Evolutionary conservation across 2,113 vertebrate genomes (phyloP).

Genomic region (Gasterosteus nipponicus): DNA sequence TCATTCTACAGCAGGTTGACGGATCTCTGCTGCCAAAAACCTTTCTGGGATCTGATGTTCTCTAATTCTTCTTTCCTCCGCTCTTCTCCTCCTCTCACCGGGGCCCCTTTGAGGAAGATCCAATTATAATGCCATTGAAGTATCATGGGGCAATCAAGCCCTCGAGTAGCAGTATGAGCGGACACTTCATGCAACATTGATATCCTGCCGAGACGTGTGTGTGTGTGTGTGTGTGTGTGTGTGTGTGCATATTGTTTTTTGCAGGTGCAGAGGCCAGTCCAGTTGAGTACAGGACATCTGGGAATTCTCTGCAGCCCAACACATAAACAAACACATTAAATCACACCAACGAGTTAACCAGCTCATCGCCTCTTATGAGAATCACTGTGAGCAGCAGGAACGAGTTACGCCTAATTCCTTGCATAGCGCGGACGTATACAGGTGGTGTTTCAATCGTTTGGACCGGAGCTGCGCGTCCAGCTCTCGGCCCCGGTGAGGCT

Average conservation of each 20-base stretch:
- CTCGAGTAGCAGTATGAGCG: conserved; percentile 10
- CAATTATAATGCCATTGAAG: conserved; percentile 55
- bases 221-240: background rate
- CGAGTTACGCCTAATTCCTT: background rate
- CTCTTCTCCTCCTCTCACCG: conserved; percentile 9
- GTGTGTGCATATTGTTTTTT: background rate
- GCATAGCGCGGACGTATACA: background rate
- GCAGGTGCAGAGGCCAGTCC: conserved; percentile 1
- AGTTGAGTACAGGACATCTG: background rate
- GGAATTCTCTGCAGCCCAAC: background rate
- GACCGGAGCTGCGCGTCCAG: conserved; percentile 29
- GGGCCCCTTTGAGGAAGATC: conserved; percentile 32
- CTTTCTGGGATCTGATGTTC: background rate
- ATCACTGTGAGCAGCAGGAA: background rate
- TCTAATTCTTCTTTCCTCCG: conserved; percentile 1
- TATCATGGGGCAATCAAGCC: conserved; percentile 35
- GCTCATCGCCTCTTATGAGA: background rate
- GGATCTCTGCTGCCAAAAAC: conserved; percentile 1
- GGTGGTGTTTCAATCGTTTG: conserved; percentile 29
- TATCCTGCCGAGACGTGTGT: conserved; percentile 16
- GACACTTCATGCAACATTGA: conserved; percentile 36
- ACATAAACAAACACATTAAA: background rate
- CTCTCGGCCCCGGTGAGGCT: conserved; percentile 20
- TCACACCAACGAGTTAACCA: conserved; percentile 1
- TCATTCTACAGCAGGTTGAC: background rate